phyloP scores from a whole-genome alignment of 2,113 vertebrate genomes.

The Philantomba maxwellii region DNA sequence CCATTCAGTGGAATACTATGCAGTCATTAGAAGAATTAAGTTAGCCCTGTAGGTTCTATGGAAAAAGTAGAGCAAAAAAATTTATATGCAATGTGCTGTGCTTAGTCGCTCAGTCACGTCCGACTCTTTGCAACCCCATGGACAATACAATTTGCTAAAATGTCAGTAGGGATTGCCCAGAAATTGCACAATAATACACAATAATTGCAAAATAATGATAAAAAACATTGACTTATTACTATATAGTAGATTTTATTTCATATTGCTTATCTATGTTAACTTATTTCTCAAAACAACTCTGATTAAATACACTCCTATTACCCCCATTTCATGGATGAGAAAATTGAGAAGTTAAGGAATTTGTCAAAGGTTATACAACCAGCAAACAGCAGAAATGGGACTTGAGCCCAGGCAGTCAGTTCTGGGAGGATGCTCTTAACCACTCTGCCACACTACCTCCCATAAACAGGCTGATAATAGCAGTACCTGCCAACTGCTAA shows the following conservation, averaged over 20 bases:
- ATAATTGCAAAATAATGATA: not conserved
- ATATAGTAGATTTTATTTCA: not conserved
- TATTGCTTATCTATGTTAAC: not conserved
- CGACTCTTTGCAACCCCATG: not conserved
- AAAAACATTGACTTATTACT: not conserved
- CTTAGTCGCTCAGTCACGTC: fast-evolving
- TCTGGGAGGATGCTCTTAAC: not conserved
- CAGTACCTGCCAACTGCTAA: not conserved
- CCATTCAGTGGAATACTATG: not conserved
- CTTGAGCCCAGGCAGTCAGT: not conserved
- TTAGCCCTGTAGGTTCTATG: not conserved
- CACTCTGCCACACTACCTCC: not conserved
- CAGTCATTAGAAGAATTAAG: not conserved
- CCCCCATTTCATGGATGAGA: not conserved
- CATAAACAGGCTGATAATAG: not conserved
- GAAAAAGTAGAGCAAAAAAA: not conserved
- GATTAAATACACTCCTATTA: not conserved
- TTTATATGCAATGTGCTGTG: not conserved
- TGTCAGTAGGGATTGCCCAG: not conserved
- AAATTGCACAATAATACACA: not conserved
- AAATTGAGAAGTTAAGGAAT: not conserved
- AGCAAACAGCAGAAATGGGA: not conserved
- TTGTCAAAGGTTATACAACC: not conserved
- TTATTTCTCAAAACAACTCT: not conserved
- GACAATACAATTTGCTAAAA: not conserved